Evolutionary conservation across 2,113 vertebrate species (phyloP), one percentile per base, ranked within the genome.

Genomic region (Mesitornis unicolor): DNA sequence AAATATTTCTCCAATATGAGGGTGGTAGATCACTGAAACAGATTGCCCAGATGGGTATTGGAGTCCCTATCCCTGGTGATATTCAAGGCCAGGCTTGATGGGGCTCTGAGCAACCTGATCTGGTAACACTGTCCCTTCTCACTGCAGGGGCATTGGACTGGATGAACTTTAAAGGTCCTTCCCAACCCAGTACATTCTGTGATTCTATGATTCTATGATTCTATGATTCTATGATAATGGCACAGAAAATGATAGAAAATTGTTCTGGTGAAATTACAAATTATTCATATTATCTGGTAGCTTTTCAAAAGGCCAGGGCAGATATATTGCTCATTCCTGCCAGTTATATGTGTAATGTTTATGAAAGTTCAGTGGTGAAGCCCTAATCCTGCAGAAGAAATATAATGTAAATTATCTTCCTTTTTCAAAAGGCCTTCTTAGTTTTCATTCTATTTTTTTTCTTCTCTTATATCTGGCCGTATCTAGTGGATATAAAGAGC

Each of bases 281-380:
- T 45, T 25, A 40, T 3, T 47, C 7, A 4, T n/a, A 13, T 9
- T 33, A 9, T 5, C 17, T 15, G 50, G 3, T 21, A 84, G 43
- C 7, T 38, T 60, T 67, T 48, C 11, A 59, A 78, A 82, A n/a
- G 7, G 8, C 4, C 69, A 43, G 43, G 64, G 10, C 5, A 93
- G 78, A 67, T 33, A 13, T 16, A 42, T 24, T 81, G 5, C 8
- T 74, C 2, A 38, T 81, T 78, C 22, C 84, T 69, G 10, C 5
- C 8, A 64, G 4, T 40, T 36, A 19, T 2, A 24, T 9, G 4
- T 0, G 1, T 12, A 36, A 11, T 0, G 1, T 60, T 68, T 57
- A 60, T 35, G 48, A 76, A 82, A 51, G 11, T 40, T 70, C 21
- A 60, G 2, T 24, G 51, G 9, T 36, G 22, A 87, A 91, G n/a